Evolutionary conservation across 2,113 vertebrate genomes (phyloP).

Genomic region (Zootoca vivipara): DNA sequence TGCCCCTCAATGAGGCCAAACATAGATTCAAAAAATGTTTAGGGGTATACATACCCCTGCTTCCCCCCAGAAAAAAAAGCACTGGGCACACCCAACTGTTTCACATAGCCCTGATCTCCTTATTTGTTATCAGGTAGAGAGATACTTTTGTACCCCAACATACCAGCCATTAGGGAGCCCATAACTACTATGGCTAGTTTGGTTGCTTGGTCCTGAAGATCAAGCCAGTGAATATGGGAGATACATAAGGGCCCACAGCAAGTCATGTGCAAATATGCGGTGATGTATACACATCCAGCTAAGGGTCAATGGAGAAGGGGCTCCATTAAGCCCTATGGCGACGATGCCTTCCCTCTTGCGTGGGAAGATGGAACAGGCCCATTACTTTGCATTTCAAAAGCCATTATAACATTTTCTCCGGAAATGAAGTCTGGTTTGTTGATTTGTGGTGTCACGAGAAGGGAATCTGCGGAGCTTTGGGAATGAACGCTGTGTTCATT

Average conservation of each 20-base stretch:
- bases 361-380: not conserved
- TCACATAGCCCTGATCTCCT: no score
- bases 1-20: not conserved
- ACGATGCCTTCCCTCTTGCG: not conserved
- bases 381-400: not conserved
- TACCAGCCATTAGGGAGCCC: no score
- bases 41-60: no score
- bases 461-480: not conserved
- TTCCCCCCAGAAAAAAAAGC: no score
- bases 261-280: not conserved
- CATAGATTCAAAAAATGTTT: no score
- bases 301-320: not conserved
- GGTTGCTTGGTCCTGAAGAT: not conserved
- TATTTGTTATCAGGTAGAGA: no score
- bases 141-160: no score
- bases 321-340: not conserved
- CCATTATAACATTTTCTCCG: not conserved
- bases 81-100: no score
- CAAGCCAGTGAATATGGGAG: not conserved
- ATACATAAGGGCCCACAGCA: not conserved
- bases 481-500: not conserved
- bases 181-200: not conserved
- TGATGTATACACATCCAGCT: not conserved
- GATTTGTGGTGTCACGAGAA: slow-evolving; percentile 15
- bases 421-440: slow-evolving; percentile 6